phyloP scores from a whole-genome alignment of 2,888 invertebrate species.

The Eupithecia pulchellata region DNA sequence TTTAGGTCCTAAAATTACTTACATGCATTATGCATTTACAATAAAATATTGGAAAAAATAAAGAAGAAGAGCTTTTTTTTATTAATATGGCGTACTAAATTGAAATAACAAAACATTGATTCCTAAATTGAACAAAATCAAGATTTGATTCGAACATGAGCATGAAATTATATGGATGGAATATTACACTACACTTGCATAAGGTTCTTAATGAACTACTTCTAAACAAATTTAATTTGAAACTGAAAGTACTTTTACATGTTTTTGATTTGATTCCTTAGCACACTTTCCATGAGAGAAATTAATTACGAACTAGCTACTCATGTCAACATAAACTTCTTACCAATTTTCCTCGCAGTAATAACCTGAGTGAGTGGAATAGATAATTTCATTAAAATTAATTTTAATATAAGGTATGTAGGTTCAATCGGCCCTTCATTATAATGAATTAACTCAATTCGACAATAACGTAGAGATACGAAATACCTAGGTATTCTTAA shows the following conservation, averaged over 20 bases:
- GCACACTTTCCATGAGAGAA: neutral
- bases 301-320: conserved; percentile 3
- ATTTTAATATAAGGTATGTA: neutral
- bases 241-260: neutral
- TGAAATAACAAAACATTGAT: neutral
- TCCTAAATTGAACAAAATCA: neutral
- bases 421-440: neutral
- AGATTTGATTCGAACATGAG: neutral
- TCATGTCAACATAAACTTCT: conserved; percentile 19
- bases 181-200: neutral
- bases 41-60: too few relatives aligned
- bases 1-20: too few relatives aligned
- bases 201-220: neutral
- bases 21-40: too few relatives aligned
- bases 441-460: neutral
- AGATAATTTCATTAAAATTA: conserved; percentile 1
- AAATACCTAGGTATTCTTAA: too few relatives aligned
- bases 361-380: conserved; percentile 19
- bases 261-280: neutral
- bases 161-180: neutral
- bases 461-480: neutral
- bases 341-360: conserved; percentile 23
- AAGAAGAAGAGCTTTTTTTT: too few relatives aligned
- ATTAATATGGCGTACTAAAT: too few relatives aligned
- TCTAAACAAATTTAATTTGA: neutral